phyloP scores from a whole-genome alignment of 2,888 invertebrate species.

The Drosophila colorata region DNA sequence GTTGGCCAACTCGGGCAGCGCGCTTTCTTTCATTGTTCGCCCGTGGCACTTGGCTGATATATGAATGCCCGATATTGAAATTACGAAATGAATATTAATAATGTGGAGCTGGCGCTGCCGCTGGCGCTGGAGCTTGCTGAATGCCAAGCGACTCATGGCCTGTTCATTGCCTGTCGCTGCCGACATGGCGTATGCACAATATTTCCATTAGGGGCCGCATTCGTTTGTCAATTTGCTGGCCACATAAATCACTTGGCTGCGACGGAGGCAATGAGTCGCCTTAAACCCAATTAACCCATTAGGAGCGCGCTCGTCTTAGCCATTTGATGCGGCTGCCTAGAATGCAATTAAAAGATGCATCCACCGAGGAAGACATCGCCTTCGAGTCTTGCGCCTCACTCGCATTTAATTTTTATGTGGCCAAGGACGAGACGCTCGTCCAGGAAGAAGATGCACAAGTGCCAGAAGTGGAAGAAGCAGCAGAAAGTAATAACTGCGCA shows the following conservation, averaged over 20 bases:
- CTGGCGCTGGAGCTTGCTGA: too few relatives aligned
- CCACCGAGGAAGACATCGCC: constrained; percentile 27
- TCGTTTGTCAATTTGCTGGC: constrained; percentile 71
- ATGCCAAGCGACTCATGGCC: too few relatives aligned
- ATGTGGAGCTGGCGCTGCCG: constrained; percentile 48
- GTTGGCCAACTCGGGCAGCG: constrained; percentile 15
- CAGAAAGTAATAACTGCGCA: constrained; percentile 79
- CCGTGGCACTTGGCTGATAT: constrained; percentile 46
- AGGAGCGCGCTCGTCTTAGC: constrained; percentile 45
- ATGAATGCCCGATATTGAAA: constrained; percentile 49
- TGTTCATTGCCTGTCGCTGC: too few relatives aligned
- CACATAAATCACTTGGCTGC: constrained; percentile 59
- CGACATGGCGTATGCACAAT: constrained; percentile 54
- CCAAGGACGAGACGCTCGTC: constrained; percentile 37
- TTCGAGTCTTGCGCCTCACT: constrained; percentile 22
- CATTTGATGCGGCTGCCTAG: constrained; percentile 68
- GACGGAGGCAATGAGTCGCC: constrained; percentile 41
- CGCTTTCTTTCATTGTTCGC: constrained; percentile 48
- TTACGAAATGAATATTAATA: constrained; percentile 75
- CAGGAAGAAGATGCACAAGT: constrained; percentile 17
- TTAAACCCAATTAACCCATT: constrained; percentile 77
- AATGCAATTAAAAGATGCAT: constrained; percentile 73
- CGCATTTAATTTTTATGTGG: constrained; percentile 74
- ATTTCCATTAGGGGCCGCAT: constrained; percentile 63
- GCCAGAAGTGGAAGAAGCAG: constrained; percentile 26